These are phyloP conservation scores for Peucedramus taeniatus DNA, from an alignment of 2,113 vertebrate species.

Conservation along the genomic window DNA sequence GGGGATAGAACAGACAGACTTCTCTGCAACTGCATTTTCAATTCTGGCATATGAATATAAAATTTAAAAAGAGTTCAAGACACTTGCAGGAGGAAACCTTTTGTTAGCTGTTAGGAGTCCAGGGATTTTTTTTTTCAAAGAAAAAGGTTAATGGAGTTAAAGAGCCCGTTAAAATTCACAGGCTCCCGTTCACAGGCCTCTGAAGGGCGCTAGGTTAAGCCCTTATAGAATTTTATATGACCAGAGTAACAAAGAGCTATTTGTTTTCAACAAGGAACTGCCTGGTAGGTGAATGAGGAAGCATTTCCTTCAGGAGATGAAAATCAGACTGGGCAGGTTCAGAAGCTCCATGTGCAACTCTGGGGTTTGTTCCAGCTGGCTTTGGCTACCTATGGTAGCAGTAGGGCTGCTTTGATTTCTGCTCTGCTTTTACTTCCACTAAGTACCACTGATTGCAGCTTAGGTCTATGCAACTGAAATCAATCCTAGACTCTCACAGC, in stretches of 20 bases:
- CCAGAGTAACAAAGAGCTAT: conserved; percentile 29
- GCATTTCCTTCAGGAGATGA: conserved; percentile 16
- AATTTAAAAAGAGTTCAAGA: background rate
- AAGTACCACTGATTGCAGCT: background rate
- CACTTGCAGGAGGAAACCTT: background rate
- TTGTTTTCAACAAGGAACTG: conserved; percentile 51
- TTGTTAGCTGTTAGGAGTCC: background rate
- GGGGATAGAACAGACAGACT: background rate
- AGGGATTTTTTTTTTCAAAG: background rate
- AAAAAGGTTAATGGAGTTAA: conserved; percentile 27
- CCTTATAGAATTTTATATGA: background rate
- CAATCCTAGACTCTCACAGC: background rate
- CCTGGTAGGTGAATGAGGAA: conserved; percentile 31
- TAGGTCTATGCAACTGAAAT: background rate
- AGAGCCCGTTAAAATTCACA: background rate
- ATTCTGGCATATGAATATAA: background rate
- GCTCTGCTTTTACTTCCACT: background rate
- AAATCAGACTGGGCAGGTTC: conserved; percentile 5
- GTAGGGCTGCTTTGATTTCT: background rate
- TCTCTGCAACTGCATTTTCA: background rate
- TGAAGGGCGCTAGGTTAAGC: background rate
- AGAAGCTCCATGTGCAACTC: background rate
- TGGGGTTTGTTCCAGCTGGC: conserved; percentile 4
- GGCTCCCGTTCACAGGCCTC: background rate
- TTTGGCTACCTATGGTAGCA: background rate